Conservation (phyloP, 2,113 vertebrate species). For the Chrysemys picta region DNA sequence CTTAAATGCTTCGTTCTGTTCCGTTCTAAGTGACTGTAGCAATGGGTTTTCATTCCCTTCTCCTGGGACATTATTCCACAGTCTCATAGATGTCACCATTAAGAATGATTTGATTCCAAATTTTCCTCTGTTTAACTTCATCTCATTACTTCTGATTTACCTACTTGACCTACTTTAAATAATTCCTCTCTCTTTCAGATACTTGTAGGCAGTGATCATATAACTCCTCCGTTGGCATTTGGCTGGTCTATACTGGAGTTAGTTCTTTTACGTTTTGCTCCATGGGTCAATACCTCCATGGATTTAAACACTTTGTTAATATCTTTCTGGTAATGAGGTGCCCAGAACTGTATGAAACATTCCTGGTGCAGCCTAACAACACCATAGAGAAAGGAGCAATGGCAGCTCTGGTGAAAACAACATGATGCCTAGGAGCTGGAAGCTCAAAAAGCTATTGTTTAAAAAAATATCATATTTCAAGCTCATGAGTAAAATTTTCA, state of each 20-base stretch:
- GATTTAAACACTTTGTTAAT: not conserved
- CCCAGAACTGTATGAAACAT: not conserved
- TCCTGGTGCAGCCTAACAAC: not conserved
- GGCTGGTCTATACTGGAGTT: not conserved
- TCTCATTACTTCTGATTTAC: not conserved
- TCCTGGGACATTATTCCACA: not conserved
- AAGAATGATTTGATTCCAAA: not conserved
- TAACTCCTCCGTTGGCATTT: not conserved
- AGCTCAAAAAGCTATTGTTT: not conserved
- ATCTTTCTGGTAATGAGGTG: not conserved
- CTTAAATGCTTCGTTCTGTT: not conserved
- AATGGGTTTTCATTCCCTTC: not conserved
- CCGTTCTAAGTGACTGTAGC: not conserved
- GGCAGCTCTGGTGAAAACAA: not conserved
- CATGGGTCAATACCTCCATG: not conserved
- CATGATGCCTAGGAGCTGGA: not conserved
- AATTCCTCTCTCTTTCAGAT: not conserved
- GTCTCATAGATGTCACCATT: not conserved
- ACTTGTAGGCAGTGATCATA: not conserved
- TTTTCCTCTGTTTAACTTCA: not conserved
- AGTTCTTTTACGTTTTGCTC: not conserved
- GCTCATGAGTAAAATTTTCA: not conserved
- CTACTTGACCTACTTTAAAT: not conserved
- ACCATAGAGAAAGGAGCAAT: not conserved
- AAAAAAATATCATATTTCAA: not conserved